Conservation (phyloP, 2,888 invertebrate genomes). For the Drymonia ruficornis region DNA sequence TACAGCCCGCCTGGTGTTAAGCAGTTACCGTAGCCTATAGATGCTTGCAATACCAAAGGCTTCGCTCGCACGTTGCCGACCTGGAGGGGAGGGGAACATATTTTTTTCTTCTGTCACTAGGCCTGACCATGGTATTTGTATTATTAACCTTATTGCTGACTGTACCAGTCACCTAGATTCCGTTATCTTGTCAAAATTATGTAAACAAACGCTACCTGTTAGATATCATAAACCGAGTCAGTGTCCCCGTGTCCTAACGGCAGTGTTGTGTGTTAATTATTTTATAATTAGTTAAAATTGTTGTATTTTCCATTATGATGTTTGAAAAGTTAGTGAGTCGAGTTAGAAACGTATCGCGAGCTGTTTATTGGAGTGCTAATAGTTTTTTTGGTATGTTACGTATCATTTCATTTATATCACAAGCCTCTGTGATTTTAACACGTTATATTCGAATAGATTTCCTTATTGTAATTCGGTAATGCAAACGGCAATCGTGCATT, state of each 20-base stretch:
- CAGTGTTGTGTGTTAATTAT: background rate
- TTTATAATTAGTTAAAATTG: background rate
- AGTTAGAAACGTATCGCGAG: slow-evolving; percentile 25
- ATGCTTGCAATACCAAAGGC: no score
- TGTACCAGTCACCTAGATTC: slow-evolving; percentile 29
- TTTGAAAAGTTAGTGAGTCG: slow-evolving; percentile 21
- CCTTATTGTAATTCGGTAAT: no score
- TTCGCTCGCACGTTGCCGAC: no score
- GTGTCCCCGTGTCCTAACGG: background rate
- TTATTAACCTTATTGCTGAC: slow-evolving; percentile 7
- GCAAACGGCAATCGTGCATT: no score
- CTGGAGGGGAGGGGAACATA: no score
- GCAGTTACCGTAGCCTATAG: no score
- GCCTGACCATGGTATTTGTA: no score
- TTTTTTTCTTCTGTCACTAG: no score
- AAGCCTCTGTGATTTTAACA: no score
- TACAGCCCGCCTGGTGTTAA: no score
- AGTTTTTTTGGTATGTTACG: slow-evolving; percentile 31
- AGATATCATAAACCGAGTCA: background rate
- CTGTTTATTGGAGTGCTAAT: slow-evolving; percentile 30
- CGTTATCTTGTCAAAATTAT: slow-evolving; percentile 28
- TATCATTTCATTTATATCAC: no score
- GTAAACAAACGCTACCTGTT: slow-evolving; percentile 21
- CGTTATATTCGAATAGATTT: no score
- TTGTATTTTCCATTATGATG: slow-evolving; percentile 12